Percentiles rank a stretch among this genome's conserved stretches.
Conservation (phyloP, 2,888 invertebrate genomes). For the Cryptus armator region DNA sequence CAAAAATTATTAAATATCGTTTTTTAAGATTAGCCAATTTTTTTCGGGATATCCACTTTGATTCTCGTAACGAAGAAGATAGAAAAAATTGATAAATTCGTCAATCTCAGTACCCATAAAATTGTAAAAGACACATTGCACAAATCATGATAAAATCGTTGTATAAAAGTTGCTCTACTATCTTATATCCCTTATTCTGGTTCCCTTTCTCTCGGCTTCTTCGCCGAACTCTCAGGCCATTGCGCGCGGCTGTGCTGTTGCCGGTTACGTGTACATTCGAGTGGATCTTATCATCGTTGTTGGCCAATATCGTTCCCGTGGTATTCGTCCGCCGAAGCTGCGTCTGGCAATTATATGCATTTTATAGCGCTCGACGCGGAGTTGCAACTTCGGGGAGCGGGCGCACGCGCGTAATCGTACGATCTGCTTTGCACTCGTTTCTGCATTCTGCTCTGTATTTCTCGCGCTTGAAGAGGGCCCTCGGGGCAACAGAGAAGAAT, state of each 20-base stretch:
- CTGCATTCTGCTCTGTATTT: constrained; percentile 29
- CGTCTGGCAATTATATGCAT: constrained; percentile 65
- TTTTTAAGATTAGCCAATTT: constrained; percentile 11
- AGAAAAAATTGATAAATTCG: not conserved
- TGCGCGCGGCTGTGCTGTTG: constrained; percentile 22
- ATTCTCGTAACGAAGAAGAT: not conserved
- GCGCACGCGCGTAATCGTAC: constrained; percentile 71
- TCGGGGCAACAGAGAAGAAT: constrained; percentile 2
- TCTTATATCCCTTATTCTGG: constrained; percentile 35
- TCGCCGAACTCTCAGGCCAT: constrained; percentile 10
- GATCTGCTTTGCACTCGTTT: constrained; percentile 73
- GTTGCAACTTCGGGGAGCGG: constrained; percentile 68
- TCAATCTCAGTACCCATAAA: constrained; percentile 19
- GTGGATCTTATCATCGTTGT: constrained; percentile 63
- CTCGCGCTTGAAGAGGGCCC: constrained; percentile 15
- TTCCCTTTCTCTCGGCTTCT: constrained; percentile 34
- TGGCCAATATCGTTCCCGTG: constrained; percentile 63
- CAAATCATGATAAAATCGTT: constrained; percentile 71
- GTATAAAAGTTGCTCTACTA: constrained; percentile 47
- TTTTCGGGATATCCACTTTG: not conserved
- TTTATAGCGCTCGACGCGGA: constrained; percentile 60
- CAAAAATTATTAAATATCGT: too few relatives aligned
- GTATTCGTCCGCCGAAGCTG: constrained; percentile 50
- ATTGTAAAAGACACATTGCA: constrained; percentile 38
- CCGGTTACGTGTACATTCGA: constrained; percentile 52